Evolutionary conservation across 2,113 vertebrate genomes (phyloP).

Genomic region (Mormoops blainvillei): DNA sequence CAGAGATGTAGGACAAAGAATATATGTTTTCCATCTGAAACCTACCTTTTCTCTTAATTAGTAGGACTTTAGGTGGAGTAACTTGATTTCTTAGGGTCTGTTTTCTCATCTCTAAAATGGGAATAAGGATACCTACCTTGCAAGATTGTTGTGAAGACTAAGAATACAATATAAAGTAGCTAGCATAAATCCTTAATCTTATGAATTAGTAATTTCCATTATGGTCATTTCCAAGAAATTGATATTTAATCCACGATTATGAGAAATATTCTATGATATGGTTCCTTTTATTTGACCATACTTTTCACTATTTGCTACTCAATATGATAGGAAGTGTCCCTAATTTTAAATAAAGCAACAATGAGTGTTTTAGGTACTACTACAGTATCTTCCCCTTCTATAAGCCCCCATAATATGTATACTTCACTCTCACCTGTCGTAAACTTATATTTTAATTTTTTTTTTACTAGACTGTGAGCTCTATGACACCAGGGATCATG

Average conservation of each 20-base stretch:
- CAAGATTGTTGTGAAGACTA: not conserved
- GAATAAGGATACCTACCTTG: not conserved
- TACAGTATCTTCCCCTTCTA: not conserved
- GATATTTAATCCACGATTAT: not conserved
- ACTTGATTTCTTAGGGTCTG: not conserved
- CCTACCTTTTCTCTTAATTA: not conserved
- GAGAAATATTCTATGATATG: not conserved
- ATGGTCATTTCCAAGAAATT: not conserved
- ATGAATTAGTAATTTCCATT: not conserved
- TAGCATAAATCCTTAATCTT: not conserved
- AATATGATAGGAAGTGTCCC: not conserved
- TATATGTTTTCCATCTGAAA: not conserved
- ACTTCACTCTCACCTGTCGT: not conserved
- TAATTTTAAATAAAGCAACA: not conserved
- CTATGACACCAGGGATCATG: not conserved
- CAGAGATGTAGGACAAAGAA: not conserved
- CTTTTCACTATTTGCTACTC: not conserved
- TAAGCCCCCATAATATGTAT: fast-evolving
- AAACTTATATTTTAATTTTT: not conserved
- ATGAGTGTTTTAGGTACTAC: not conserved
- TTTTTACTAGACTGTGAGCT: not conserved
- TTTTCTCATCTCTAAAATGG: not conserved
- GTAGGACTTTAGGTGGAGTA: not conserved
- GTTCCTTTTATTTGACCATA: not conserved
- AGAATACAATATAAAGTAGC: not conserved